Evolutionary conservation across 2,888 invertebrate genomes (phyloP).

Genomic region (Tenthredo notha): DNA sequence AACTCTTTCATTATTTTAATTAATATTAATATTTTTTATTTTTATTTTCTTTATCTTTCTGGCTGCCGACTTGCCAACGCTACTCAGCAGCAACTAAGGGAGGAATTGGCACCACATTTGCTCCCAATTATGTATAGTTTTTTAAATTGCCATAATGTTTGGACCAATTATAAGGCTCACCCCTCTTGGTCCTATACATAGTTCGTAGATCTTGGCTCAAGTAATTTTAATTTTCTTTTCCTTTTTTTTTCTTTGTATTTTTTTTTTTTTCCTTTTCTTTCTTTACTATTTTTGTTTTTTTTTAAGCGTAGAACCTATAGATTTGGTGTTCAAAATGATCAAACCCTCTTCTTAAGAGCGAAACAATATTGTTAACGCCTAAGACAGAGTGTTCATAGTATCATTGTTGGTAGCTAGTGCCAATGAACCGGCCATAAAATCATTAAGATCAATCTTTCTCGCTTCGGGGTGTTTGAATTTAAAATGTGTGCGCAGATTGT

Average conservation of each 20-base stretch:
- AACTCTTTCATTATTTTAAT: slow-evolving; percentile 56
- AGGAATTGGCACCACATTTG: slow-evolving; percentile 78
- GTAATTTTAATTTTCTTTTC: slow-evolving; percentile 52
- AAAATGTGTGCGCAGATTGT: slow-evolving; percentile 95
- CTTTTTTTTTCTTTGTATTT: slow-evolving; percentile 50
- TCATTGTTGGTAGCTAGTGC: slow-evolving; percentile 80
- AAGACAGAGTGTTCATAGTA: slow-evolving; percentile 81
- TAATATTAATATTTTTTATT: slow-evolving; percentile 58
- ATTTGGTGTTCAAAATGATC: slow-evolving; percentile 71
- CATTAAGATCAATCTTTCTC: slow-evolving; percentile 88
- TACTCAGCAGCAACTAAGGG: slow-evolving; percentile 72
- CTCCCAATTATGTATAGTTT: slow-evolving; percentile 67
- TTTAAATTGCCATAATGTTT: slow-evolving; percentile 47
- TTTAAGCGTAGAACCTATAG: slow-evolving; percentile 70
- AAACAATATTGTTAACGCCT: slow-evolving; percentile 77
- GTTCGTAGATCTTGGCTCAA: slow-evolving; percentile 51
- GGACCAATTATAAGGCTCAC: slow-evolving; percentile 65
- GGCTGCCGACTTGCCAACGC: slow-evolving; percentile 62
- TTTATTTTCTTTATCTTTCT: slow-evolving; percentile 52
- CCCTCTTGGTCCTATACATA: slow-evolving; percentile 55
- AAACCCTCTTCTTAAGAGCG: slow-evolving; percentile 55
- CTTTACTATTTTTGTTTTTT: slow-evolving; percentile 55
- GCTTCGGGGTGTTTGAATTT: slow-evolving; percentile 96
- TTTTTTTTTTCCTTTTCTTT: slow-evolving; percentile 51
- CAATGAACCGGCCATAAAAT: slow-evolving; percentile 82